Percentiles rank a stretch among this genome's conserved stretches.
phyloP scores from a whole-genome alignment of 1,140 invertebrate species.

The Drosophila paulistorum region DNA sequence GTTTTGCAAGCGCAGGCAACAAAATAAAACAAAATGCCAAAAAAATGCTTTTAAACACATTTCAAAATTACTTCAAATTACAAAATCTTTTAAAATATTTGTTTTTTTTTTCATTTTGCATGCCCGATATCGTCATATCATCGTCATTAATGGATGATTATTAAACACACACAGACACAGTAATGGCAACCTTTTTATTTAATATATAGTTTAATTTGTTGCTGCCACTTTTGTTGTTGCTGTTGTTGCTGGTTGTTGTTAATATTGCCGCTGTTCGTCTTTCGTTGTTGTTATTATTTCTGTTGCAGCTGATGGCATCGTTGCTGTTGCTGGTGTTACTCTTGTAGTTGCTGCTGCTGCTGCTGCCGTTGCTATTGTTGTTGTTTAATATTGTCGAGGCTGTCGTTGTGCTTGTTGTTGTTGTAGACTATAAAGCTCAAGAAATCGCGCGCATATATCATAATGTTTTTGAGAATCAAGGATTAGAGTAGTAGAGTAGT shows the following conservation, averaged over 20 bases:
- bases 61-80: not conserved
- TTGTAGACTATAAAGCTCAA: conserved; percentile 61
- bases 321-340: conserved; percentile 38
- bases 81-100: conserved; percentile 4
- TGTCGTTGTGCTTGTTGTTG: conserved; percentile 52
- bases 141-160: conserved; percentile 38
- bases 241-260: conserved; percentile 6
- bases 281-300: conserved; percentile 13
- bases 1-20: conserved; percentile 64
- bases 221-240: conserved; percentile 41
- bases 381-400: conserved; percentile 52
- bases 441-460: conserved; percentile 52
- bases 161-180: conserved; percentile 66
- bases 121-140: conserved; percentile 3
- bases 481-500: conserved; percentile 22
- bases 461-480: conserved; percentile 42
- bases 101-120: not conserved
- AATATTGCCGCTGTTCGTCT: not conserved
- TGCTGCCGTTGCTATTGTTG: conserved; percentile 60
- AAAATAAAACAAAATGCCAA: conserved; percentile 65
- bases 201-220: conserved; percentile 76
- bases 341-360: conserved; percentile 31
- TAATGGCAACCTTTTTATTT: conserved; percentile 77
- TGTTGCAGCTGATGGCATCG: conserved; percentile 14
- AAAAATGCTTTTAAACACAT: conserved; percentile 15